Base-by-base conservation (phyloP, 2,113 vertebrate species). In the Pseudonaja textilis region DNA sequence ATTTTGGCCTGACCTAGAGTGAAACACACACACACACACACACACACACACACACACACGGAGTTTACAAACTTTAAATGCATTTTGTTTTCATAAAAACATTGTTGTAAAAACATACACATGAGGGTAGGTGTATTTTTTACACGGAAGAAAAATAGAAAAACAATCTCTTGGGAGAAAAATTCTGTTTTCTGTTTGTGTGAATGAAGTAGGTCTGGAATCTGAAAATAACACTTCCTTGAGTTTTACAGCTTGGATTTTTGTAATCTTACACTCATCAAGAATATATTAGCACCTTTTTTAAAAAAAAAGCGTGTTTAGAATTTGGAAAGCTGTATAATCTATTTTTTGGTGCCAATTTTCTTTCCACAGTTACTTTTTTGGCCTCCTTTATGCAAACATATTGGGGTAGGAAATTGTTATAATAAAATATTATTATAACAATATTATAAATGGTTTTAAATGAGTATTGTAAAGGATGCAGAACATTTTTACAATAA, bases 251-350 rank as follows among this genome's bases (percentile, higher is more conserved):
- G 94, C n/a, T 59, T 91, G 18, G 88, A 91, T 52, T 56, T 54
- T 81, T 59, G 5, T 81, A 39, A 95, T 25, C 88, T 95, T 93
- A 26, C 94, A 94, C 93, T 88, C 95, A 94, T 23, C 93, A 94
- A 92, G 94, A 95, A 95, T 94, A 86, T 95, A 95, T 97, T 96
- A 96, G 95, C 96, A 93, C 94, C 90, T 50, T 91, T 91, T 89
- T 95, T 90, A 88, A 93, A 89, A 92, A 87, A 94, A 87, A 94
- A 95, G 93, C 92, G 91, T 93, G 95, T 94, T 92, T 93, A 86
- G 57, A 52, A 87, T 45, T 54, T 90, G 57, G 69, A 54, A 64
- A 52, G 56, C 89, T 18, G 55, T 9, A 55, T 57, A 64, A 42
- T 55, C 22, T 26, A 47, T 29, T 29, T 92, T n/a, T 85, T 26